Evolutionary conservation across 2,888 invertebrate genomes (phyloP), one percentile per base, ranked within the genome.

Genomic region (Metellina segmentata): DNA sequence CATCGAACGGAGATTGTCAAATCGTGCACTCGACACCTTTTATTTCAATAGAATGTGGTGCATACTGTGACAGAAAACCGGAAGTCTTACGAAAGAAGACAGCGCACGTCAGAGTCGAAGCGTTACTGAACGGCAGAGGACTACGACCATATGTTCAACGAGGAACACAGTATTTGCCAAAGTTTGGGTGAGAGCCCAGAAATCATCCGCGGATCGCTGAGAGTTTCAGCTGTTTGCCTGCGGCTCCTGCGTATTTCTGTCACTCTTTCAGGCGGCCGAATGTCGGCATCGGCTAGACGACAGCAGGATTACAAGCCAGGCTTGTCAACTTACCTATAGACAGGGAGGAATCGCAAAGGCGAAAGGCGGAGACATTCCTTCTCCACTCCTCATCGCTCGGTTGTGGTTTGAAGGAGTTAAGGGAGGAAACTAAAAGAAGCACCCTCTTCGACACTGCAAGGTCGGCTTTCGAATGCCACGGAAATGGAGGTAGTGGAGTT

Each of bases 281-380:
- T 75, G 85, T 79, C 85, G 85, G 81, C 79, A 72, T 85, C 89
- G 20, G 69, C 77, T 70, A 78, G 78, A 71, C 74, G 81, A 78
- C 61, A 74, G 69, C n/a, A 49, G 90, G 90, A 90, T 90, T 90
- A 85, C 90, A 90, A 90, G 71, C 69, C 81, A 69, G 49, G 51
- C 48, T 61, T 88, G 87, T 88, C 87, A 88, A n/a, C 72, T 71
- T 82, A 82, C 81, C 81, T 71, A 48, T 34, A 34, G 61, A 61
- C 34, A 61, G 20, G 79, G 61, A 16, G 61, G 61, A 61, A 61
- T 34, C 34, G 34, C 34, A 34, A 34, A 34, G 34, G 34, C 34
- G 34, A 34, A 34, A 34, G 34, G 34, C 61, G 61, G 61, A 13
- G 79, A 74, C 83, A 71, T 20, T 49, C 51, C 83, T 74, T 72